A percentile compares a stretch with the other conserved stretches of the same genome.
Conservation (phyloP, 2,113 vertebrate species). For the Hyla sarda region DNA sequence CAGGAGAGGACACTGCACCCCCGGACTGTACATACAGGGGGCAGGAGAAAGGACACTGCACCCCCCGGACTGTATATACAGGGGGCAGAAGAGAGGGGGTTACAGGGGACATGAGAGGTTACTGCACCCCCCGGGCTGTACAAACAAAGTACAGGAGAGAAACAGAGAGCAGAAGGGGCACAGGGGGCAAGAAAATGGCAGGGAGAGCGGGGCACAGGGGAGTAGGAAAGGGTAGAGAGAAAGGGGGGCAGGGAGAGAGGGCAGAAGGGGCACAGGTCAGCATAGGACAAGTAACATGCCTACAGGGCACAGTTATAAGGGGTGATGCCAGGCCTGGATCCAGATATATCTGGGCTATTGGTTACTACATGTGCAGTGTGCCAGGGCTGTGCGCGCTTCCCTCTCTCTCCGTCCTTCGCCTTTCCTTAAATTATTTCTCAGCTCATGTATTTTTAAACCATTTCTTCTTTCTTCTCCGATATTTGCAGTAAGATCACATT, state of each 20-base stretch:
- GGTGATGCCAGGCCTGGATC: no score
- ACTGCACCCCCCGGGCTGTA: no score
- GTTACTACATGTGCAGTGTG: background rate
- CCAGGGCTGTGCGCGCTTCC: background rate
- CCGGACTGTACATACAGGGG: no score
- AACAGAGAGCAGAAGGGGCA: background rate
- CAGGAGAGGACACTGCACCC: no score
- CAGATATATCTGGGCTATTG: no score
- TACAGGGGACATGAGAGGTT: background rate
- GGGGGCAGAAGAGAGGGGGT: background rate
- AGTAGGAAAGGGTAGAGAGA: no score
- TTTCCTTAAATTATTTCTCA: conserved; percentile 43
- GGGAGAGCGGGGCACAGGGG: no score
- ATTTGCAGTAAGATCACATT: conserved; percentile 55
- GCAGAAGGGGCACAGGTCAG: background rate
- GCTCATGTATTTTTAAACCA: conserved; percentile 52
- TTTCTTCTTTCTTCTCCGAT: conserved; percentile 29
- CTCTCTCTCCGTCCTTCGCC: background rate
- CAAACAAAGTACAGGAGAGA: no score
- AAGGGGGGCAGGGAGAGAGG: background rate
- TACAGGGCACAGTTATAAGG: background rate
- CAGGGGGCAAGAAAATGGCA: no score
- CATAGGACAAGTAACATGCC: no score
- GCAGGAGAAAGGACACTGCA: no score
- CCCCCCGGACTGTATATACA: no score